Base-by-base conservation (phyloP, 2,888 invertebrate species). In the Heliconius sara region DNA sequence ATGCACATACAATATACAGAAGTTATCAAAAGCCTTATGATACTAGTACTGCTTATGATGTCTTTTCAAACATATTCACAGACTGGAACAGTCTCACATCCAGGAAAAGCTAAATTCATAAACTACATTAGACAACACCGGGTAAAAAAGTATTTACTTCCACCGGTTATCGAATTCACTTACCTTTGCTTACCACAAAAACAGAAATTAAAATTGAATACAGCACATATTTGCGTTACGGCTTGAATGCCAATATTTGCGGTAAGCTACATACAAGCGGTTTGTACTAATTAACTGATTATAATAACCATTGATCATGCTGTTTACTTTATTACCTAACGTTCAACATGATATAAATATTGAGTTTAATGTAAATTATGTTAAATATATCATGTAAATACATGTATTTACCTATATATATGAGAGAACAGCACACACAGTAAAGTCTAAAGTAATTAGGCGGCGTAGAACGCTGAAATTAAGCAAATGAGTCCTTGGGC, bases 261-360 rank as follows among this genome's bases (percentile, higher is more conserved):
- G 68, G 68, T 30, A 4, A 52, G 7, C 52, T 60, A 60, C 60
- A 22, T 9, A n/a, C 39, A 0, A 4, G 67, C n/a, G 67, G 67
- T 68, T 39, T 39, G 67, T 39, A 68, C n/a, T 68, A 68, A 68
- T 68, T 68, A 68, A 68, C 39, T 68, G 67, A 39, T 68, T n/a
- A 39, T 68, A 68, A 68, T 68, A 68, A 68, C 39, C n/a, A 39
- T 68, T 68, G 39, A 68, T 39, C 67, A 34, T 34, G 19, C 12
- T 67, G 39, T 68, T 68, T 68, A 39, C 67, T 39, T 39, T 68
- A 68, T 39, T n/a, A 68, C 2, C 30, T 30, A 52, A 66, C 19
- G 67, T 34, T 67, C 34, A 34, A 34, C 12, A 34, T 34, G 67
- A 19, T 30, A 34, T 66, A 27, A 65, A 16, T 57, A 22, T 57